Evolutionary conservation across 2,113 vertebrate species (phyloP).

Genomic region (Uropsilus gracilis): DNA sequence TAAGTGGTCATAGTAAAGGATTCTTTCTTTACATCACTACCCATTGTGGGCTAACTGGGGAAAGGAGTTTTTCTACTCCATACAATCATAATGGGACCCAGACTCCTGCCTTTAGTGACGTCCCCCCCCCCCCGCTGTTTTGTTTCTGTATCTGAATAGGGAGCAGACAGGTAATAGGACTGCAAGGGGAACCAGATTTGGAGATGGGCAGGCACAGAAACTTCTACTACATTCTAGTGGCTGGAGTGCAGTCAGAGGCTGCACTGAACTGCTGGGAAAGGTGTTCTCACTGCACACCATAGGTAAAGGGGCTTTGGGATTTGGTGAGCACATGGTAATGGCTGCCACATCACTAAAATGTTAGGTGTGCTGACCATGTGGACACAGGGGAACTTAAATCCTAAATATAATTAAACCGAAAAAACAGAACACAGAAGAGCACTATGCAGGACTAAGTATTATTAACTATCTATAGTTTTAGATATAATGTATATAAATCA

Average conservation of each 20-base stretch:
- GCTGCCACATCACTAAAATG: neutral
- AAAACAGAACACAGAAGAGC: slow-evolving; percentile 12
- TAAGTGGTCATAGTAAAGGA: neutral
- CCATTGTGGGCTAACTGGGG: neutral
- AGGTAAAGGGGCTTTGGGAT: neutral
- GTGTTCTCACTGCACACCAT: fast-evolving
- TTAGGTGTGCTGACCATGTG: neutral
- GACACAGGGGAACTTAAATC: neutral
- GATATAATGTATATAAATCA: too few relatives aligned
- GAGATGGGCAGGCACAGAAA: neutral
- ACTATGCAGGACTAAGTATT: neutral
- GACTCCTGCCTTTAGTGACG: neutral
- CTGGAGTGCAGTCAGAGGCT: neutral
- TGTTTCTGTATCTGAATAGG: neutral
- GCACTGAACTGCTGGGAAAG: neutral
- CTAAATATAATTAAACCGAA: slow-evolving; percentile 2
- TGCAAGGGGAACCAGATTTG: neutral
- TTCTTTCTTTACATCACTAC: neutral
- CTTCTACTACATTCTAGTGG: neutral
- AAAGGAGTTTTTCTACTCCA: neutral
- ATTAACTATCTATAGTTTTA: neutral
- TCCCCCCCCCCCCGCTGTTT: too few relatives aligned
- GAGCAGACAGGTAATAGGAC: neutral
- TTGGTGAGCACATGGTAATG: neutral
- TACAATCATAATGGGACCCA: neutral